Conservation (phyloP, 2,797 vertebrate genomes). For the Acanthopagrus latus region DNA sequence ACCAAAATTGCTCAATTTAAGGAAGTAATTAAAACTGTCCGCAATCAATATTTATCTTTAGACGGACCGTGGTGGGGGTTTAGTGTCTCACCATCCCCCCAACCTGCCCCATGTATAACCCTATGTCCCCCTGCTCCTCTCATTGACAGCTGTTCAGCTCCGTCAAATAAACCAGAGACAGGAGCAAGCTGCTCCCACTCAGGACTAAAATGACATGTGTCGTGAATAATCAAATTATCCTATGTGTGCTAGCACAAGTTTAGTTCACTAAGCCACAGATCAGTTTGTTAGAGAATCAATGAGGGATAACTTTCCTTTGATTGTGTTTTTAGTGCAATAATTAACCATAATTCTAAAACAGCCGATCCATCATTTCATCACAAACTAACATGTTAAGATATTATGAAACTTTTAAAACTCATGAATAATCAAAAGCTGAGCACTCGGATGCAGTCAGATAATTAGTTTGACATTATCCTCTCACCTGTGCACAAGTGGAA, state of each 20-base stretch:
- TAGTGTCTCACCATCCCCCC: conserved; percentile 66
- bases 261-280: conserved; percentile 28
- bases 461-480: conserved; percentile 81
- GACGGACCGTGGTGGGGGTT: conserved; percentile 77
- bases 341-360: conserved; percentile 40
- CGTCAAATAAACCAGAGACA: conserved; percentile 72
- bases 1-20: conserved; percentile 90
- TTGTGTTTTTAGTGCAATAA: conserved; percentile 40
- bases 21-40: conserved; percentile 89
- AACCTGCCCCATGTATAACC: conserved; percentile 52
- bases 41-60: conserved; percentile 88
- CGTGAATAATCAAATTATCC: conserved; percentile 65
- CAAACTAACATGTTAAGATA: conserved; percentile 51
- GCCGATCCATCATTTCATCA: conserved; percentile 26
- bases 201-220: conserved; percentile 68
- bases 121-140: conserved; percentile 61
- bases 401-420: conserved; percentile 56
- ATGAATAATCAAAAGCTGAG: conserved; percentile 74
- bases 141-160: conserved; percentile 80
- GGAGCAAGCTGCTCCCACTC: conserved; percentile 77
- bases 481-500: conserved; percentile 74
- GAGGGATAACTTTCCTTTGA: conserved; percentile 29
- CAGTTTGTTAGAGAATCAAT: conserved; percentile 17
- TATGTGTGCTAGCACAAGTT: conserved; percentile 29
- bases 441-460: conserved; percentile 70